A percentile compares a stretch with the other conserved stretches of the same genome.
Conservation (phyloP, 2,888 invertebrate species). For the Pyrochroa serraticornis region DNA sequence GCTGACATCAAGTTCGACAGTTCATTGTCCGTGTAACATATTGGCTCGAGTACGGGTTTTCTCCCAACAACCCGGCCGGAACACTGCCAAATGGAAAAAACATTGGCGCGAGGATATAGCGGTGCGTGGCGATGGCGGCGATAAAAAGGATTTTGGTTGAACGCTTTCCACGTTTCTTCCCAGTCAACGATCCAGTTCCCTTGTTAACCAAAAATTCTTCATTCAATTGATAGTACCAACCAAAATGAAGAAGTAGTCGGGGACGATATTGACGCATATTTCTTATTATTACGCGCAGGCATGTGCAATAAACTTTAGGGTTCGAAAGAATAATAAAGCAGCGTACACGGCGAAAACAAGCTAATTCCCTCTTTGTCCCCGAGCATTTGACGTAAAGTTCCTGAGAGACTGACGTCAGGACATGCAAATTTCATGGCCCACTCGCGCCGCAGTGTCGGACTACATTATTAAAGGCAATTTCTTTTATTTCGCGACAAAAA, state of each 20-base stretch:
- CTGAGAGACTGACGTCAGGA: slow-evolving; percentile 40
- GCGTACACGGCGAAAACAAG: slow-evolving; percentile 38
- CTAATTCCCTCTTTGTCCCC: slow-evolving; percentile 42
- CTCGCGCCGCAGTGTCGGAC: slow-evolving; percentile 43
- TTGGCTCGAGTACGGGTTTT: slow-evolving; percentile 42
- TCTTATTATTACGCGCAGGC: slow-evolving; percentile 22
- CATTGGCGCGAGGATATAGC: no score
- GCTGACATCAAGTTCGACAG: slow-evolving; percentile 59
- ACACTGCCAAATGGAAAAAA: no score
- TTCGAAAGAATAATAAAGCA: slow-evolving; percentile 43
- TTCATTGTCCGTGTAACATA: slow-evolving; percentile 58
- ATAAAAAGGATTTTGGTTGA: no score
- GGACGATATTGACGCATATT: slow-evolving; percentile 1
- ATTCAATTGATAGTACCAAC: no score
- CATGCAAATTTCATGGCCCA: slow-evolving; percentile 50
- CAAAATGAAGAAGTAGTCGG: no score
- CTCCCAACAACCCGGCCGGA: no score
- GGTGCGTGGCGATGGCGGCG: no score
- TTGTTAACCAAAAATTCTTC: background rate
- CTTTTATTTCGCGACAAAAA: slow-evolving; percentile 49
- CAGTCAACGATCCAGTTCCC: background rate
- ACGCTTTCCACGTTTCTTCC: background rate
- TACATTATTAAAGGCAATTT: slow-evolving; percentile 55
- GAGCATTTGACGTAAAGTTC: slow-evolving; percentile 28
- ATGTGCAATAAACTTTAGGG: slow-evolving; percentile 39